Conservation (phyloP, 2,113 vertebrate species). For the Mugil cephalus region DNA sequence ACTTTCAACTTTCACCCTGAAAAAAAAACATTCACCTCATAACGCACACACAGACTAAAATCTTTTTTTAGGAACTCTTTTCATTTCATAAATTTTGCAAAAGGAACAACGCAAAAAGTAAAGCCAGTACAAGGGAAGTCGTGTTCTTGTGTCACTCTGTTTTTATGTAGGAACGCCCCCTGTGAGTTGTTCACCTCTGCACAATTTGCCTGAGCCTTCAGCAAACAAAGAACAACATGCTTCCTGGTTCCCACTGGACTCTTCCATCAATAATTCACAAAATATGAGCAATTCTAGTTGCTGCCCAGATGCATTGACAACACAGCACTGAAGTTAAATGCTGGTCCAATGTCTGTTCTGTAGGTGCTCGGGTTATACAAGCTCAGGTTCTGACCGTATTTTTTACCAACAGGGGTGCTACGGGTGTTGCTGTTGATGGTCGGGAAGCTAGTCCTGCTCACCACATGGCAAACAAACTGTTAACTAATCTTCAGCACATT, state of each 20-base stretch:
- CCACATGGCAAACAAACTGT: no score
- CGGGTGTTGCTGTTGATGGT: no score
- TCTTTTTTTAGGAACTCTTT: no score
- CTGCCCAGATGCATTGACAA: background rate
- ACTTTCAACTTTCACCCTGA: no score
- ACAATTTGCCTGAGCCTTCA: background rate
- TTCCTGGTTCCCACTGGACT: slow-evolving; percentile 33
- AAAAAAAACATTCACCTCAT: no score
- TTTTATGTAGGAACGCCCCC: background rate
- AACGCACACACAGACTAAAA: no score
- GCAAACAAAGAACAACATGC: slow-evolving; percentile 30
- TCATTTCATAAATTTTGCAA: background rate
- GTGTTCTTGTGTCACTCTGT: background rate
- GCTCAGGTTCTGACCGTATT: background rate
- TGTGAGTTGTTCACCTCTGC: slow-evolving; percentile 9
- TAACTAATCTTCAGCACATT: no score
- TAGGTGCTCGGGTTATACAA: background rate
- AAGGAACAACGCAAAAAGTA: slow-evolving; percentile 9
- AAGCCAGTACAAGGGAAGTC: background rate
- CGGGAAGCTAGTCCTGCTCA: no score
- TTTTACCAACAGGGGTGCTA: background rate
- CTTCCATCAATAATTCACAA: slow-evolving; percentile 49
- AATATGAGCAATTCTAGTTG: slow-evolving; percentile 2
- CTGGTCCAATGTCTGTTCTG: background rate
- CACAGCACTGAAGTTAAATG: background rate